These are phyloP conservation scores for Philopedon plagiatum DNA, from an alignment of 2,888 invertebrate species.

Conservation along the genomic window DNA sequence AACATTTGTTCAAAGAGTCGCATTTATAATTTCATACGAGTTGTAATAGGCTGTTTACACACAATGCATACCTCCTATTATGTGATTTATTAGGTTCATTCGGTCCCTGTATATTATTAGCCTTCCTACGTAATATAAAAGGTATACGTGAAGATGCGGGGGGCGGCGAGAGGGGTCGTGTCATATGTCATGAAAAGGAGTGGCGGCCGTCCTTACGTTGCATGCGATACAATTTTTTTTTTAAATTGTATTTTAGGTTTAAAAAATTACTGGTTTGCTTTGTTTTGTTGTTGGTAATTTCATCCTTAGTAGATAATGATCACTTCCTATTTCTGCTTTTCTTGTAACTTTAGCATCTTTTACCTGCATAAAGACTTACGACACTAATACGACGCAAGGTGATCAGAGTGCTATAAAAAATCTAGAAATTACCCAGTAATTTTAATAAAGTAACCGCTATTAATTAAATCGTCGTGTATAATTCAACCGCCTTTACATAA, in stretches of 20 bases:
- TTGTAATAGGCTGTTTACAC: slow-evolving; percentile 56
- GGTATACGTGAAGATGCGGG: not conserved
- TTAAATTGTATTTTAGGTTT: not conserved
- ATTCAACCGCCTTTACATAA: slow-evolving; percentile 33
- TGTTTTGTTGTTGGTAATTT: too few relatives aligned
- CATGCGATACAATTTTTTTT: not conserved
- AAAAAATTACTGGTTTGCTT: too few relatives aligned
- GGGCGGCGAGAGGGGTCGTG: not conserved
- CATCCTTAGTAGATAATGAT: too few relatives aligned
- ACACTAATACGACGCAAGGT: too few relatives aligned
- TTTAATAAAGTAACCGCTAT: slow-evolving; percentile 38
- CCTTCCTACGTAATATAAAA: slow-evolving; percentile 27
- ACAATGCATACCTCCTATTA: slow-evolving; percentile 55
- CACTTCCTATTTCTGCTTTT: too few relatives aligned
- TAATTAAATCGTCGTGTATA: slow-evolving; percentile 38
- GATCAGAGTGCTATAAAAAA: slow-evolving; percentile 28
- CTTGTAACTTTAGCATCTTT: too few relatives aligned
- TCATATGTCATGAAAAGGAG: not conserved
- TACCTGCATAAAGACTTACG: too few relatives aligned
- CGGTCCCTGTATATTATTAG: slow-evolving; percentile 44
- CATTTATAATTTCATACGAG: slow-evolving; percentile 54
- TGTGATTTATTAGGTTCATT: slow-evolving; percentile 46
- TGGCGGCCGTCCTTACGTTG: not conserved
- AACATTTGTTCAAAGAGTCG: slow-evolving; percentile 54
- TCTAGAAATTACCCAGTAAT: slow-evolving; percentile 28